phyloP scores from a whole-genome alignment of 2,113 vertebrate genomes.

The Carlito syrichta region DNA sequence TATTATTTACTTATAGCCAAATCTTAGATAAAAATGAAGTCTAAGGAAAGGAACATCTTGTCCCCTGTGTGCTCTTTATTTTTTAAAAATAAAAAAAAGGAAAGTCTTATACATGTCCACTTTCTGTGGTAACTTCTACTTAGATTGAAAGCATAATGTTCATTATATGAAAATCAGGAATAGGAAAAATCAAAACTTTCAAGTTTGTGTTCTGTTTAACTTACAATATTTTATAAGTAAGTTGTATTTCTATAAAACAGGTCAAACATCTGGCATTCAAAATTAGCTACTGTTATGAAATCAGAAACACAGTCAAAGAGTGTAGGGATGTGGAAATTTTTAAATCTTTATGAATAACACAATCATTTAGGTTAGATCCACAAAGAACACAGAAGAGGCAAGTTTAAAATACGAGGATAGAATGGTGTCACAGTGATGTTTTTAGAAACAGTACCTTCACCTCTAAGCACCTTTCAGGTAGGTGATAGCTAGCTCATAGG shows the following conservation, averaged over 20 bases:
- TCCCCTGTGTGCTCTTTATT: neutral
- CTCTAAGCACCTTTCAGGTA: conserved; percentile 79
- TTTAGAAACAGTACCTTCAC: conserved; percentile 81
- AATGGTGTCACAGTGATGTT: conserved; percentile 78
- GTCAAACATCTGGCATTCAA: conserved; percentile 38
- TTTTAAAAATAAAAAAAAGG: neutral
- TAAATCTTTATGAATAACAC: conserved; percentile 50
- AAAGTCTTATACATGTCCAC: neutral
- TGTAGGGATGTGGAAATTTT: neutral
- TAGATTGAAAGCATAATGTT: neutral
- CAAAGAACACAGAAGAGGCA: conserved; percentile 67
- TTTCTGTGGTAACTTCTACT: neutral
- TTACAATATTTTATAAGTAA: conserved; percentile 49
- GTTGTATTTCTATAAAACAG: conserved; percentile 61
- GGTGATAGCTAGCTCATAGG: conserved; percentile 81
- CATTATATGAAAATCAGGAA: neutral
- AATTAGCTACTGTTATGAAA: conserved; percentile 65
- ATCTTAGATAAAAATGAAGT: neutral
- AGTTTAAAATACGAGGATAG: conserved; percentile 60
- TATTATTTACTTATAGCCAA: neutral
- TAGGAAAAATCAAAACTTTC: neutral
- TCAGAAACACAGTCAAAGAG: conserved; percentile 54
- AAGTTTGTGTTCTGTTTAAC: neutral
- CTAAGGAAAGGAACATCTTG: neutral
- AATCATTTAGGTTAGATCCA: conserved; percentile 66